Percentiles rank a stretch among this genome's conserved stretches.
Conservation (phyloP, 1,140 invertebrate genomes). For the Zaprionus vittiger region DNA sequence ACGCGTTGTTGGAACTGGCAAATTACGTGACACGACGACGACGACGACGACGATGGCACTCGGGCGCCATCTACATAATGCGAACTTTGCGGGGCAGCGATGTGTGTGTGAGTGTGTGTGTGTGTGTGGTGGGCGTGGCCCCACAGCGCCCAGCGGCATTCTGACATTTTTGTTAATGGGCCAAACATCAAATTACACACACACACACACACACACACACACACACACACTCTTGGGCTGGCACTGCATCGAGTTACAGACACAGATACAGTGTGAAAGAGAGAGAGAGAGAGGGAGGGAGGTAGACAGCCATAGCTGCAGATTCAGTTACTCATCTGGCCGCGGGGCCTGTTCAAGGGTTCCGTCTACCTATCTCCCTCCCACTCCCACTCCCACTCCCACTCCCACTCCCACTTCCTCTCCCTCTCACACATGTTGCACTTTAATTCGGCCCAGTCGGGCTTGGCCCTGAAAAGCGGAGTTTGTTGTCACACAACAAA, state of each 20-base stretch:
- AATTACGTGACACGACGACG: constrained; percentile 68
- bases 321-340: constrained; percentile 38
- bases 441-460: constrained; percentile 40
- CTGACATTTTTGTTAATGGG: constrained; percentile 83
- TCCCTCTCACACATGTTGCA: constrained; percentile 21
- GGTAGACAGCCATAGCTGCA: background rate
- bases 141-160: constrained; percentile 58
- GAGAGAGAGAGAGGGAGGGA: background rate
- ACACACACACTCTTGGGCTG: background rate
- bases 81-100: background rate
- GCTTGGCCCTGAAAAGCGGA: constrained; percentile 44
- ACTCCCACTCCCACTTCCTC: background rate
- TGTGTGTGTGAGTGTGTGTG: too few relatives aligned
- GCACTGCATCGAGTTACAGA: constrained; percentile 18
- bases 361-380: background rate
- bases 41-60: constrained; percentile 30
- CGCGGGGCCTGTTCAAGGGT: constrained; percentile 32
- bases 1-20: constrained; percentile 65
- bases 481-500: constrained; percentile 49
- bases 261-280: constrained; percentile 1
- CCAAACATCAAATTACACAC: constrained; percentile 78
- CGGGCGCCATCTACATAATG: constrained; percentile 5
- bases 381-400: background rate
- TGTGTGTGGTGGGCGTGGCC: too few relatives aligned
- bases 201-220: background rate